Percentiles rank a stretch among this genome's conserved stretches.
These are phyloP conservation scores for Xenopus borealis DNA, from an alignment of 2,113 vertebrate genomes.

Conservation along the genomic window DNA sequence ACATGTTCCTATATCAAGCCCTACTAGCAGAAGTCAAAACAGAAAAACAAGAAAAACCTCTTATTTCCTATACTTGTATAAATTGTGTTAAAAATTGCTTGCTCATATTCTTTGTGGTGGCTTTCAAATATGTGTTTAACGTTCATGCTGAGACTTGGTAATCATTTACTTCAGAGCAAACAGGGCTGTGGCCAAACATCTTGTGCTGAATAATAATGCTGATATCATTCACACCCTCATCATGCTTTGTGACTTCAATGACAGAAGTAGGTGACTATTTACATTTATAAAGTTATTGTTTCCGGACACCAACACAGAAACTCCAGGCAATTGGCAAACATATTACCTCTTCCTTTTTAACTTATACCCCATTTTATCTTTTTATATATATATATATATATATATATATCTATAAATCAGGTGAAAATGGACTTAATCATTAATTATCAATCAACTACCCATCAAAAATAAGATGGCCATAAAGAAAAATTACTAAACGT, in stretches of 20 bases:
- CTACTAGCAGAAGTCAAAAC: too few relatives aligned
- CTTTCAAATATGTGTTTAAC: constrained; percentile 65
- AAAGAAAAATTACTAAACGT: too few relatives aligned
- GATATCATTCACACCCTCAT: constrained; percentile 63
- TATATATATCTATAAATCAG: too few relatives aligned
- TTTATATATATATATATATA: too few relatives aligned
- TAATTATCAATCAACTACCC: too few relatives aligned
- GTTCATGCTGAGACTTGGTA: constrained; percentile 65
- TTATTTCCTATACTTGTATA: too few relatives aligned
- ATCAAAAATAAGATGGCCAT: too few relatives aligned
- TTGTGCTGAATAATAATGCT: constrained; percentile 54
- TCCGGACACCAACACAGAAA: neutral
- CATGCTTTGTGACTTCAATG: constrained; percentile 57
- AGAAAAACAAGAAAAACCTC: too few relatives aligned
- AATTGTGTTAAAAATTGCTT: neutral
- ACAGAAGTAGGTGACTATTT: constrained; percentile 60
- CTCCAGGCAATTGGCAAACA: neutral
- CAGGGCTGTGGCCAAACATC: constrained; percentile 58
- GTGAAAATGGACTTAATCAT: too few relatives aligned
- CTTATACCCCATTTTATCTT: too few relatives aligned
- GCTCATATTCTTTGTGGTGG: constrained; percentile 46
- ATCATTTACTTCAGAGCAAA: constrained; percentile 66
- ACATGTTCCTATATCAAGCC: too few relatives aligned
- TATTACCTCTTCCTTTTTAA: neutral
- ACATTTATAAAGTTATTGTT: constrained; percentile 45